Evolutionary conservation across 2,797 vertebrate species (phyloP).

Genomic region (Danio aesculapii): DNA sequence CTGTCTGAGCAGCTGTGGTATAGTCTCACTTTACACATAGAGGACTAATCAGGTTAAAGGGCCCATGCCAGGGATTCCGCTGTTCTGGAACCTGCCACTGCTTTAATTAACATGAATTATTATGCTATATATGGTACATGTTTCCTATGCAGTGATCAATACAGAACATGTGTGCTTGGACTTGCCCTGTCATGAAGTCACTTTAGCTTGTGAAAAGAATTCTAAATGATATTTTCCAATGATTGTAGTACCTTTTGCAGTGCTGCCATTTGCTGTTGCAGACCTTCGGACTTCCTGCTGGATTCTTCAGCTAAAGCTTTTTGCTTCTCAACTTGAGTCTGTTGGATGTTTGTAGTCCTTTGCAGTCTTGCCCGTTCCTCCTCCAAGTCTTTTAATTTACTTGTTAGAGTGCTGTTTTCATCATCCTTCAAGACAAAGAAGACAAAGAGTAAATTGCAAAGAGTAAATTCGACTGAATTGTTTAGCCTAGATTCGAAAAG

Average conservation of each 20-base stretch:
- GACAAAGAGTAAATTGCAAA: neutral
- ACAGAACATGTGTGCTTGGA: neutral
- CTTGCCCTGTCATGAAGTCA: neutral
- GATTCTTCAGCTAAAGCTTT: slow-evolving; percentile 84
- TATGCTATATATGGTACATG: neutral
- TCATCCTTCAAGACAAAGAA: slow-evolving; percentile 80
- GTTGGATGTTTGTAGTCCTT: slow-evolving; percentile 79
- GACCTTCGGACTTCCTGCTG: slow-evolving; percentile 79
- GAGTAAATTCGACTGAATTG: neutral
- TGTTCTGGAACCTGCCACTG: slow-evolving; percentile 34
- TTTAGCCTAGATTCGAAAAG: neutral
- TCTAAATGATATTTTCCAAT: neutral
- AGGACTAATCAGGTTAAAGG: slow-evolving; percentile 57
- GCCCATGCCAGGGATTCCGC: slow-evolving; percentile 56
- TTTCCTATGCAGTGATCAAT: neutral
- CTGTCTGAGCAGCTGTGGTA: slow-evolving; percentile 56
- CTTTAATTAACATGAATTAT: slow-evolving; percentile 31
- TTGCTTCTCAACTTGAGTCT: slow-evolving; percentile 89
- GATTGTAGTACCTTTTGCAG: slow-evolving; percentile 83
- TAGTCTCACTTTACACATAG: slow-evolving; percentile 62
- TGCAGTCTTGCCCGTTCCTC: slow-evolving; percentile 85
- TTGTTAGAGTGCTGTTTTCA: slow-evolving; percentile 82
- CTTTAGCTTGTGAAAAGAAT: neutral
- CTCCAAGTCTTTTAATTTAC: slow-evolving; percentile 83
- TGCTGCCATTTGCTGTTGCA: slow-evolving; percentile 83